A percentile compares a stretch with the other conserved stretches of the same genome.
Conservation (phyloP, 2,113 vertebrate genomes). For the Nyctereutes procyonoides region DNA sequence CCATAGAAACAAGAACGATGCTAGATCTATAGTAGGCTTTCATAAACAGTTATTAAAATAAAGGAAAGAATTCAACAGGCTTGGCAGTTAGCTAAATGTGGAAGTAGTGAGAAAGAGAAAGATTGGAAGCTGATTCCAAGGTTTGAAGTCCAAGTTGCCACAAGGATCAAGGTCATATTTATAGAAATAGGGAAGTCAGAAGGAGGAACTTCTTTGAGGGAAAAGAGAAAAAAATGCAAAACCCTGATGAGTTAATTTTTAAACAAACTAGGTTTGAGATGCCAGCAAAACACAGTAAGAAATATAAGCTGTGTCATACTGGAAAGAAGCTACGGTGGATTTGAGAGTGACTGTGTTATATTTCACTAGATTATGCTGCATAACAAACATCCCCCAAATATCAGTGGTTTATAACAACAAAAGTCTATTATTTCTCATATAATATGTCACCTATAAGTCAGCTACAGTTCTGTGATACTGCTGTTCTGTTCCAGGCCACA, state of each 20-base stretch:
- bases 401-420: neutral
- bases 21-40: neutral
- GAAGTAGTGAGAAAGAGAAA: slow-evolving; percentile 32
- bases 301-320: neutral
- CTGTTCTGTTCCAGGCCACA: neutral
- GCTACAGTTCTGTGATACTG: neutral
- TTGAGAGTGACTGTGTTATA: neutral
- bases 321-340: neutral
- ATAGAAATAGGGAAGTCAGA: slow-evolving; percentile 77
- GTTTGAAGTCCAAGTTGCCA: slow-evolving; percentile 65
- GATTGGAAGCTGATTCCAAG: slow-evolving; percentile 51
- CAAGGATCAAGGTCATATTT: slow-evolving; percentile 70
- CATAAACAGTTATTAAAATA: slow-evolving; percentile 33
- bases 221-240: slow-evolving; percentile 50
- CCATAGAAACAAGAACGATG: neutral
- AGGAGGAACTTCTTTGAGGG: slow-evolving; percentile 66
- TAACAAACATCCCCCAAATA: slow-evolving; percentile 35
- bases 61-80: neutral
- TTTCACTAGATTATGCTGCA: neutral
- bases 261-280: slow-evolving; percentile 44
- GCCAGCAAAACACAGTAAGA: neutral
- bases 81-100: slow-evolving; percentile 17
- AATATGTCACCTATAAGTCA: neutral
- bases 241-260: slow-evolving; percentile 72
- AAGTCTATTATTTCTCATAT: neutral